phyloP scores from a whole-genome alignment of 2,797 vertebrate genomes.

The Phalloptychus januarius region DNA sequence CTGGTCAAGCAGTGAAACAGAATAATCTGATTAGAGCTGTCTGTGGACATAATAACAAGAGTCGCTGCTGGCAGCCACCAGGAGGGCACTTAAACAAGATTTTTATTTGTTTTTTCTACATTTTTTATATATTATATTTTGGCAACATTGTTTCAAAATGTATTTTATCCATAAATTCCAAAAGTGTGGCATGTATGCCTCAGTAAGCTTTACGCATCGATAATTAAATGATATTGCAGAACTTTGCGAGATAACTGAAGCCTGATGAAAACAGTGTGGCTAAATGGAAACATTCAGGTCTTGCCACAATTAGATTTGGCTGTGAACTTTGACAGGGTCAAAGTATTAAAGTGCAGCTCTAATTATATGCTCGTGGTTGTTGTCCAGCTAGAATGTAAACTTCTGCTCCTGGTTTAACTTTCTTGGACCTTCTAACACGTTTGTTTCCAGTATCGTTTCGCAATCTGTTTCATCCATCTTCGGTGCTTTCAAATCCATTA shows the following conservation, averaged over 20 bases:
- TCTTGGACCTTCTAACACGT: not conserved
- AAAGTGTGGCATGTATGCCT: not conserved
- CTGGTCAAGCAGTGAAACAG: conserved; percentile 34
- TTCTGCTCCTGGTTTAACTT: not conserved
- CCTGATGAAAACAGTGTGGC: too few relatives aligned
- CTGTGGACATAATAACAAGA: conserved; percentile 14
- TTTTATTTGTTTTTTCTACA: not conserved
- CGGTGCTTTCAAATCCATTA: not conserved
- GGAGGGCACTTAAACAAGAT: not conserved
- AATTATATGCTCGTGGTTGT: not conserved
- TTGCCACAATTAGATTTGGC: not conserved
- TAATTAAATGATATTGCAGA: not conserved
- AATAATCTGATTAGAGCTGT: conserved; percentile 41
- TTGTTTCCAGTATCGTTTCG: not conserved
- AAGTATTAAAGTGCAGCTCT: not conserved
- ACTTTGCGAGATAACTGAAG: not conserved
- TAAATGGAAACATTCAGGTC: not conserved
- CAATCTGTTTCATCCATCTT: not conserved
- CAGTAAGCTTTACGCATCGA: not conserved
- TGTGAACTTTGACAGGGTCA: not conserved
- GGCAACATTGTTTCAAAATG: not conserved
- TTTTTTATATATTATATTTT: not conserved
- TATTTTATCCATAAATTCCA: not conserved
- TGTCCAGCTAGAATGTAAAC: not conserved
- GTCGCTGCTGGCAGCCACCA: not conserved